These are phyloP conservation scores for Phylloscopus trochiloides DNA, from an alignment of 2,113 vertebrate species.

Conservation along the genomic window DNA sequence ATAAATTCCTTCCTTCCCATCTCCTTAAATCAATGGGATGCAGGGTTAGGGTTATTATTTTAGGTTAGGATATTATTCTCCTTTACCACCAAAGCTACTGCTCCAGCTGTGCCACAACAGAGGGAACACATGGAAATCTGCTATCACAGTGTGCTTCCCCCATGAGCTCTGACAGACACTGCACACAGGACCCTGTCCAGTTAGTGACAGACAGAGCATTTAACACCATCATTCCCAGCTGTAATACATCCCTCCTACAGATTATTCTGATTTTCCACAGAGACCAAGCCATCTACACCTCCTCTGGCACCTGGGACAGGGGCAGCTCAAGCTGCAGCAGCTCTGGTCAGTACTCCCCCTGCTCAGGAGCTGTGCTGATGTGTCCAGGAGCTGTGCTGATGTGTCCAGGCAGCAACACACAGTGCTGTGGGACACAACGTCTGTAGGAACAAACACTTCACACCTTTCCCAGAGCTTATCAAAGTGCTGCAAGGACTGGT, in stretches of 20 bases:
- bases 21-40: background rate
- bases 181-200: background rate
- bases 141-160: too few relatives aligned
- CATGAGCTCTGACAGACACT: background rate
- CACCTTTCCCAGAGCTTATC: background rate
- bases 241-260: background rate
- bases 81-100: background rate
- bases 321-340: background rate
- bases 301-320: background rate
- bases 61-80: background rate
- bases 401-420: background rate
- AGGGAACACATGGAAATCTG: rapidly evolving
- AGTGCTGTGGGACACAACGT: background rate
- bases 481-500: background rate
- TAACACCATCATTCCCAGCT: background rate
- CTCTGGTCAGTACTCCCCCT: background rate
- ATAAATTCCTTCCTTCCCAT: background rate
- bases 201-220: background rate
- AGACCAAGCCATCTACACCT: background rate
- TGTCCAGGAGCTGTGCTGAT: background rate
- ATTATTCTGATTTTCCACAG: background rate
- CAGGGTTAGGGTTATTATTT: background rate
- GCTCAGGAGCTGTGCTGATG: background rate
- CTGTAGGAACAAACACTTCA: background rate
- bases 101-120: background rate